phyloP scores from a whole-genome alignment of 2,888 invertebrate species.

The Lagria hirta region DNA sequence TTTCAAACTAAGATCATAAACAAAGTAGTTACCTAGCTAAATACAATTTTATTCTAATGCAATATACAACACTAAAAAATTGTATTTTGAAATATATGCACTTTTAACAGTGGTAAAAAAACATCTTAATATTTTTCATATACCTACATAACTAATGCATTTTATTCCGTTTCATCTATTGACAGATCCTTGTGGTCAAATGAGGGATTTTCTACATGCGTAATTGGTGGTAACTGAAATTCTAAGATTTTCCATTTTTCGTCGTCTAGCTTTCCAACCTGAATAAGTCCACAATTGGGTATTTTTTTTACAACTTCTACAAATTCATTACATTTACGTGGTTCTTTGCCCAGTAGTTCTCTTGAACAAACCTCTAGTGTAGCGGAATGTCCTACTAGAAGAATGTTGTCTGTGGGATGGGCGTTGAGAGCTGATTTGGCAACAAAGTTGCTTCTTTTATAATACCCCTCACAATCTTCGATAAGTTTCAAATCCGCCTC shows the following conservation, averaged over 20 bases:
- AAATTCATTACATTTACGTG: constrained; percentile 67
- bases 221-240: constrained; percentile 80
- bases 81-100: too few relatives aligned
- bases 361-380: constrained; percentile 83
- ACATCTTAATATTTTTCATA: too few relatives aligned
- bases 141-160: too few relatives aligned
- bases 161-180: constrained; percentile 36
- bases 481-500: constrained; percentile 57
- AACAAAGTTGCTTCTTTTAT: constrained; percentile 63
- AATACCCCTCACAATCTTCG: constrained; percentile 70
- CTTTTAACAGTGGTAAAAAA: too few relatives aligned
- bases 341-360: constrained; percentile 67
- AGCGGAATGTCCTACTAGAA: constrained; percentile 90
- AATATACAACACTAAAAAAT: too few relatives aligned
- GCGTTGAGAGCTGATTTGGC: constrained; percentile 60
- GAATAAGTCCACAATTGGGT: constrained; percentile 79
- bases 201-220: constrained; percentile 82
- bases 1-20: too few relatives aligned
- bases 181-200: constrained; percentile 73
- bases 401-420: constrained; percentile 73
- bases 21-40: too few relatives aligned
- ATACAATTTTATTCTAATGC: too few relatives aligned
- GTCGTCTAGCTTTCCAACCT: constrained; percentile 58
- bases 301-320: constrained; percentile 74
- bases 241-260: constrained; percentile 76